Percentiles rank a stretch among this genome's conserved stretches.
Conservation (phyloP, 2,113 vertebrate species). For the Tonatia bakeri region DNA sequence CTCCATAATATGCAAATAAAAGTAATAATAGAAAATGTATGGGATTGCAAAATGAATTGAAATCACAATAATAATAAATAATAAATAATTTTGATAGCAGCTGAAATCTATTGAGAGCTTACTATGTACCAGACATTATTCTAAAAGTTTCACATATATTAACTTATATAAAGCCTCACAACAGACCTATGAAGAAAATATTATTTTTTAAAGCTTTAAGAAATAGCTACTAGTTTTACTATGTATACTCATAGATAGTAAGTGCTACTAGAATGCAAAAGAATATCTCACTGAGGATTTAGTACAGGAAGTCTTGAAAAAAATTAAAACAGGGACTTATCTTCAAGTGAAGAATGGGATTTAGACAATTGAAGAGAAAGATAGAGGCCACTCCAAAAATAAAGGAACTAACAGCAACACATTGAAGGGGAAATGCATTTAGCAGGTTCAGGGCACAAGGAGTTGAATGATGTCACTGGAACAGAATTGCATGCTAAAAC, state of each 20-base stretch:
- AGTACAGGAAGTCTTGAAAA: neutral
- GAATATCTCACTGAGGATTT: neutral
- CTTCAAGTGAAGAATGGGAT: neutral
- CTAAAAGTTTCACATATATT: neutral
- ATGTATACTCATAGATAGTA: neutral
- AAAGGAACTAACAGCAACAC: neutral
- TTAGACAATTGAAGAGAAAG: neutral
- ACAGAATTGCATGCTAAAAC: neutral
- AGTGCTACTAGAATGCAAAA: neutral
- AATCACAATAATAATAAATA: neutral
- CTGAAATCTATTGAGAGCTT: neutral
- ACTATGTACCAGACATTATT: neutral
- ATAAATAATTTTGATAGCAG: neutral
- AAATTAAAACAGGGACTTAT: neutral
- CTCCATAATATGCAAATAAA: neutral
- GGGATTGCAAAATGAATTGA: neutral
- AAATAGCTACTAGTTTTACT: neutral
- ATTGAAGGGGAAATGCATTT: neutral
- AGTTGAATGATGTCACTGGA: neutral
- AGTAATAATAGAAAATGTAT: neutral
- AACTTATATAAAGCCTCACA: constrained; percentile 11
- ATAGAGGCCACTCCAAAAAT: neutral
- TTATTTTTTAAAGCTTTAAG: neutral
- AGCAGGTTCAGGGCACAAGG: neutral
- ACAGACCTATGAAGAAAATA: neutral